Evolutionary conservation across 2,797 vertebrate genomes (phyloP).

Genomic region (Notamacropus eugenii): DNA sequence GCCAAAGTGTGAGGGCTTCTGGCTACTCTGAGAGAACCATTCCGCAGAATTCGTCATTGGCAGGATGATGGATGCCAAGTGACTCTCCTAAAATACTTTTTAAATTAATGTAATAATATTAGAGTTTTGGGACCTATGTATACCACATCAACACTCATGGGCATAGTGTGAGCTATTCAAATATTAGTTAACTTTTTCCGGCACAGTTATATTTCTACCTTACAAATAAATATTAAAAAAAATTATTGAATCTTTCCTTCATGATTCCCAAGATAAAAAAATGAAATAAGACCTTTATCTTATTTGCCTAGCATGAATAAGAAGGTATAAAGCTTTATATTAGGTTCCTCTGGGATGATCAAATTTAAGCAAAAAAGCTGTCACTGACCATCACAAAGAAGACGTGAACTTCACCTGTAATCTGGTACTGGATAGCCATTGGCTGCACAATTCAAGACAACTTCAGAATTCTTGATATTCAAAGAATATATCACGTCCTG

Average conservation of each 20-base stretch:
- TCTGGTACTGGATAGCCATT: conserved; percentile 79
- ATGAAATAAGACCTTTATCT: not conserved
- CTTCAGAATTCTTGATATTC: conserved; percentile 78
- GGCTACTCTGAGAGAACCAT: too few species aligned
- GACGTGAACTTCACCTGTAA: conserved; percentile 80
- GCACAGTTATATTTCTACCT: not conserved
- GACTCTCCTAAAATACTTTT: too few species aligned
- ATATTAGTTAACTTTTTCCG: not conserved
- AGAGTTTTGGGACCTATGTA: not conserved
- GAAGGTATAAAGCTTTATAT: not conserved
- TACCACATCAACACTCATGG: not conserved
- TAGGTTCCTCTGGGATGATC: not conserved
- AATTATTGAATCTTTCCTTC: not conserved
- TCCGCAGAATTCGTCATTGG: too few species aligned
- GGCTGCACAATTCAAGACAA: conserved; percentile 83
- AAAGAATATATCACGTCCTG: conserved; percentile 82
- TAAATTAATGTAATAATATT: not conserved
- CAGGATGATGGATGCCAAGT: too few species aligned
- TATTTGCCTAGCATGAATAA: not conserved
- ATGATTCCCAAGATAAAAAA: not conserved
- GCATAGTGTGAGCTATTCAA: not conserved
- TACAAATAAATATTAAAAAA: not conserved
- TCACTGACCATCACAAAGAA: not conserved
- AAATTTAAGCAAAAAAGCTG: not conserved
- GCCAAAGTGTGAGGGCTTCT: too few species aligned